phyloP scores from a whole-genome alignment of 2,888 invertebrate genomes.

The Terebella lapidaria region DNA sequence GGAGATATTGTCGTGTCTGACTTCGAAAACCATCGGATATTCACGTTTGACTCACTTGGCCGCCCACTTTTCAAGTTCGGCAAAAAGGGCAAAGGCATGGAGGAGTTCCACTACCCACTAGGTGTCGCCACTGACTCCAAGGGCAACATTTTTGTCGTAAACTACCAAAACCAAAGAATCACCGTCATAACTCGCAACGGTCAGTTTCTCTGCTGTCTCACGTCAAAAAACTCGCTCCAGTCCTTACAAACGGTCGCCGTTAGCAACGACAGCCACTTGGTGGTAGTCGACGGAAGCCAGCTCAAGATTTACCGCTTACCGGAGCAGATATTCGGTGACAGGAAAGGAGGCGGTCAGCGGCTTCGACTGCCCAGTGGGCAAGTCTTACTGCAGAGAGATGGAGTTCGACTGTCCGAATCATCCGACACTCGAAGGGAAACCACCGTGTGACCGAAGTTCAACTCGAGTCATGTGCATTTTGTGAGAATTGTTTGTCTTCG shows the following conservation, averaged over 20 bases:
- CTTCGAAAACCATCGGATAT: constrained; percentile 42
- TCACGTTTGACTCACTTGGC: constrained; percentile 34
- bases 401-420: no score
- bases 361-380: no score
- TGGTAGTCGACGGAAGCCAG: constrained; percentile 19
- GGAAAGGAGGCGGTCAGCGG: no score
- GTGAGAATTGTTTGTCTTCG: no score
- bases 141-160: constrained; percentile 17
- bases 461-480: no score
- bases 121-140: constrained; percentile 38
- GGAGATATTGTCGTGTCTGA: constrained; percentile 45
- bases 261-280: constrained; percentile 14
- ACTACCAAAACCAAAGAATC: constrained; percentile 19
- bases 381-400: no score
- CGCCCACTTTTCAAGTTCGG: constrained; percentile 34
- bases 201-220: constrained; percentile 10
- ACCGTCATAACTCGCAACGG: constrained; percentile 14
- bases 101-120: constrained; percentile 39
- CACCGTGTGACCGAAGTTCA: no score
- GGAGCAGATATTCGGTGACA: not conserved
- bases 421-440: no score
- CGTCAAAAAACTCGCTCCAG: constrained; percentile 2
- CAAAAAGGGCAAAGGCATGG: constrained; percentile 32
- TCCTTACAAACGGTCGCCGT: constrained; percentile 17
- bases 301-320: constrained; percentile 14